Conservation (phyloP, 2,888 invertebrate genomes). For the Rhamphomyia laevipes region DNA sequence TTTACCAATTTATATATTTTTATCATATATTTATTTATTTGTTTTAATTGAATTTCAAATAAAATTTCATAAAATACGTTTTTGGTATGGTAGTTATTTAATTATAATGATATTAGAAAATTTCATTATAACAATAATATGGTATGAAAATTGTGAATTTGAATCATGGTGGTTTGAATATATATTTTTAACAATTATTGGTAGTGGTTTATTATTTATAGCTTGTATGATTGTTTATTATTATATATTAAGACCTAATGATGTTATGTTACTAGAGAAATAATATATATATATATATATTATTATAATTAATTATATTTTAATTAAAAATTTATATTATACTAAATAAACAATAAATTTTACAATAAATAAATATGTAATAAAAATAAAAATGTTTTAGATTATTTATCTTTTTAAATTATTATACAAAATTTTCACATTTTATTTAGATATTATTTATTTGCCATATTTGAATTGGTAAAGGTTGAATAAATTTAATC, state of each 20-base stretch:
- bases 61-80: conserved; percentile 50
- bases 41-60: conserved; percentile 69
- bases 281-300: not conserved
- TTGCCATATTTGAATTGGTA: no score
- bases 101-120: conserved; percentile 54
- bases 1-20: conserved; percentile 52
- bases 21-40: conserved; percentile 62
- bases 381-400: no score
- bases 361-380: no score
- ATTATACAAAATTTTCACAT: no score
- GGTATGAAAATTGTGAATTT: conserved; percentile 47
- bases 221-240: conserved; percentile 53
- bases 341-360: no score
- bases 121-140: conserved; percentile 53
- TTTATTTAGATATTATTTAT: no score
- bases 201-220: conserved; percentile 46
- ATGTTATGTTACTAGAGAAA: conserved; percentile 39
- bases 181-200: conserved; percentile 48
- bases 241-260: conserved; percentile 49
- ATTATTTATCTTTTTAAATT: no score
- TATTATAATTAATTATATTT: no score
- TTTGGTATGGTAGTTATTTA: conserved; percentile 59
- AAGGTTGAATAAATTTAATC: no score
- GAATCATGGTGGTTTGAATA: conserved; percentile 61
- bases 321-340: not conserved